Evolutionary conservation across 2,888 invertebrate genomes (phyloP).

Genomic region (Acleris literana): DNA sequence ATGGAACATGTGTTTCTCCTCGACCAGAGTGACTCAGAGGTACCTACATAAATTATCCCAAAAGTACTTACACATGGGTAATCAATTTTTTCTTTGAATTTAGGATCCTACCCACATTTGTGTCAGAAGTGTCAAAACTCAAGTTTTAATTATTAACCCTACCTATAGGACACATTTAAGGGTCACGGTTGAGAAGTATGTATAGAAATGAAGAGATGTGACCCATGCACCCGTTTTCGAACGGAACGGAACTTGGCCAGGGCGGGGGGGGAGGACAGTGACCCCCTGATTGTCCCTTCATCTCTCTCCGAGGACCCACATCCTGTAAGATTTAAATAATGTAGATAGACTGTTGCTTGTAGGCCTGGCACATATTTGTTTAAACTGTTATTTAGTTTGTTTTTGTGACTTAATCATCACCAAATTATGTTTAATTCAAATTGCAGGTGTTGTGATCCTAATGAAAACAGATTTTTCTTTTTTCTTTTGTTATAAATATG

Average conservation of each 20-base stretch:
- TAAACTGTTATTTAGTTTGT: not conserved
- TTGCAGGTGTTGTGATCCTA: too few species aligned
- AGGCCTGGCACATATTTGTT: constrained; percentile 28
- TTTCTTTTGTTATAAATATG: not conserved
- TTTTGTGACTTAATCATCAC: not conserved
- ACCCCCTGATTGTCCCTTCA: constrained; percentile 69
- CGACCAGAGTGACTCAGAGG: constrained; percentile 69
- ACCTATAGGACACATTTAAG: constrained; percentile 64
- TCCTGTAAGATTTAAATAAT: constrained; percentile 66
- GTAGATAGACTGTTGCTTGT: constrained; percentile 32
- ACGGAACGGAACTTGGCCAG: constrained; percentile 61
- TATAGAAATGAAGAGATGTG: constrained; percentile 78
- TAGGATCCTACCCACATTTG: not conserved
- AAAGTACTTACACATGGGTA: constrained; percentile 2
- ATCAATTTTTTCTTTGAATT: not conserved
- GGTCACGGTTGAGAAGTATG: constrained; percentile 78
- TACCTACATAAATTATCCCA: constrained; percentile 42
- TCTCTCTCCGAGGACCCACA: constrained; percentile 67
- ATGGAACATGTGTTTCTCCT: constrained; percentile 64
- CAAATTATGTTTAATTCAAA: not conserved
- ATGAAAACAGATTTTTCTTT: too few species aligned
- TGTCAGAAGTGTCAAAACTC: not conserved
- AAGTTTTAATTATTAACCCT: constrained; percentile 31
- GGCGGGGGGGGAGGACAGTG: constrained; percentile 54
- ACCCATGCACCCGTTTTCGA: constrained; percentile 68